phyloP scores from a whole-genome alignment of 2,113 vertebrate species.

The Prionailurus viverrinus region DNA sequence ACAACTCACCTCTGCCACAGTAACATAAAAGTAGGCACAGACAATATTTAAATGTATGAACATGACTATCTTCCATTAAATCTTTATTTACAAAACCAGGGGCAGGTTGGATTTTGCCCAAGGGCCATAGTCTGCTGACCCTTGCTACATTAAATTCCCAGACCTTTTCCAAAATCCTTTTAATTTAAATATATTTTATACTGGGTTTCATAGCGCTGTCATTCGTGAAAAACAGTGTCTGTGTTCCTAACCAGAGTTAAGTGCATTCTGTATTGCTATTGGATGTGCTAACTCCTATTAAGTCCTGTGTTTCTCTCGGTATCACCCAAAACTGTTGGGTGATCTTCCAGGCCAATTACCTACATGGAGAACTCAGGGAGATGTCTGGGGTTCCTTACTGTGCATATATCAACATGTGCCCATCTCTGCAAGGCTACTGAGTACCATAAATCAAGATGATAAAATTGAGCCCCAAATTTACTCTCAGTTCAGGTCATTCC shows the following conservation, averaged over 20 bases:
- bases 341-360: neutral
- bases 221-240: neutral
- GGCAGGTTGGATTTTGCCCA: neutral
- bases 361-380: neutral
- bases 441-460: neutral
- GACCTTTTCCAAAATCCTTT: neutral
- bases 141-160: neutral
- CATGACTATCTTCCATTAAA: neutral
- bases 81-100: neutral
- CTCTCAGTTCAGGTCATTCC: neutral
- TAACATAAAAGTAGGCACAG: neutral
- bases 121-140: neutral
- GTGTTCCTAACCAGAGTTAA: neutral
- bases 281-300: neutral
- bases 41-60: neutral
- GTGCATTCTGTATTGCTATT: rapidly evolving
- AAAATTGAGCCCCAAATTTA: neutral
- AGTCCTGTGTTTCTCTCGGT: neutral
- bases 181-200: neutral
- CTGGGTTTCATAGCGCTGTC: neutral
- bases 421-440: neutral
- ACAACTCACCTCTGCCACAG: neutral
- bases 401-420: no score
- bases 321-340: neutral
- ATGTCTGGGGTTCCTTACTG: neutral